Conservation (phyloP, 2,888 invertebrate genomes). For the Anoplius nigerrimus region DNA sequence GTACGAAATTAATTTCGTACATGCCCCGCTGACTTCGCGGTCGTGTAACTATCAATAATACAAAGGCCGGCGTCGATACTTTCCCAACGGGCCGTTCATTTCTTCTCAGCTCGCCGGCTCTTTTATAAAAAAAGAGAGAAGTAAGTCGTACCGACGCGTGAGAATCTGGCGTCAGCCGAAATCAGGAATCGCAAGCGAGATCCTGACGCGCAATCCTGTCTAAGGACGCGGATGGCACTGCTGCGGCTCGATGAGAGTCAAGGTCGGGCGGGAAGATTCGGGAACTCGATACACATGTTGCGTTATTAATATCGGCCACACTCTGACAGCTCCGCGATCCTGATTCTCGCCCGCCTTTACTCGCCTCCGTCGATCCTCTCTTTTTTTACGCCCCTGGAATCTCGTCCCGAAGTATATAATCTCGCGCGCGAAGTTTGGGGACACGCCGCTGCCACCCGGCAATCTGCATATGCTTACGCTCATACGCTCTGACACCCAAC, state of each 20-base stretch:
- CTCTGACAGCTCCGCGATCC: conserved; percentile 43
- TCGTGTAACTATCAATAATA: conserved; percentile 72
- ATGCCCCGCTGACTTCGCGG: conserved; percentile 67
- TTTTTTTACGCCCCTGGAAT: conserved; percentile 56
- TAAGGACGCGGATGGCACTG: no score
- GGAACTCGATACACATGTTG: conserved; percentile 61
- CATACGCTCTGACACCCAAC: conserved; percentile 32
- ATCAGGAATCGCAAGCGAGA: no score
- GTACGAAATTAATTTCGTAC: conserved; percentile 72
- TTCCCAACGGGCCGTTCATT: conserved; percentile 23
- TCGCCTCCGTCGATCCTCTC: conserved; percentile 37
- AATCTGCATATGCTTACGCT: conserved; percentile 68
- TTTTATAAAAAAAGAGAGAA: conserved; percentile 1
- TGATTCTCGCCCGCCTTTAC: neutral
- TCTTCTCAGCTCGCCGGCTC: conserved; percentile 23
- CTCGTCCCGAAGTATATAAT: conserved; percentile 67
- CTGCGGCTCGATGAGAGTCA: no score
- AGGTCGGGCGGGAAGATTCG: neutral
- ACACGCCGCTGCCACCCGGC: conserved; percentile 61
- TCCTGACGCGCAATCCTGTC: no score
- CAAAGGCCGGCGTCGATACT: conserved; percentile 43
- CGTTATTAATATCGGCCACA: conserved; percentile 62
- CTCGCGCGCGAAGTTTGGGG: conserved; percentile 65
- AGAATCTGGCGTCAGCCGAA: no score
- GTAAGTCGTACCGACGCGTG: neutral